These are phyloP conservation scores for Stenopsyche tienmushanensis DNA, from an alignment of 1,140 invertebrate species.

Conservation along the genomic window DNA sequence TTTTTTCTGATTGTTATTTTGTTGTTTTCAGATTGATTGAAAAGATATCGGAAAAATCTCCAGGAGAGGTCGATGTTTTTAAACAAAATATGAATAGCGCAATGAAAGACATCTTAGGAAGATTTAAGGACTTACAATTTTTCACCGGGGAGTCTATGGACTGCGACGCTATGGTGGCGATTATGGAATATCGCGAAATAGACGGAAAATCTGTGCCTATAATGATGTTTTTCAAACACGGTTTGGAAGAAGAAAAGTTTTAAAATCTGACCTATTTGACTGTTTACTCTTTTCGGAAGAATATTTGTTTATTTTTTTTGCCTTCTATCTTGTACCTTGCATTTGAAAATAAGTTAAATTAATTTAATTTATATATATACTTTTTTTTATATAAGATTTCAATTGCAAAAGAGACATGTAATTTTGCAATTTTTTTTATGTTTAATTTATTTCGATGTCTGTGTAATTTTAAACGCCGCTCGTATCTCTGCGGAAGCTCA, in stretches of 20 bases:
- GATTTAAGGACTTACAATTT: slow-evolving; percentile 93
- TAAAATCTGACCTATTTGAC: too few species aligned
- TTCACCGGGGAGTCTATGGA: slow-evolving; percentile 96
- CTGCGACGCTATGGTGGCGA: slow-evolving; percentile 87
- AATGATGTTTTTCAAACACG: slow-evolving; percentile 95
- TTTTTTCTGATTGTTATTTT: not conserved
- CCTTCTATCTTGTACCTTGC: too few species aligned
- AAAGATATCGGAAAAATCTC: slow-evolving; percentile 76
- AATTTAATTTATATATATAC: too few species aligned
- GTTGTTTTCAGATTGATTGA: slow-evolving; percentile 68
- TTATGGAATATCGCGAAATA: slow-evolving; percentile 91
- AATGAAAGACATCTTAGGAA: slow-evolving; percentile 88
- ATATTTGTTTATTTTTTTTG: too few species aligned
- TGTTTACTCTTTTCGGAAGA: too few species aligned
- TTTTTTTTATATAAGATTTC: too few species aligned
- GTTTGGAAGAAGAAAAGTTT: slow-evolving; percentile 91
- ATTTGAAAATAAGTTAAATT: too few species aligned
- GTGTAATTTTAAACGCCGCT: too few species aligned
- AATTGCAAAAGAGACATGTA: too few species aligned
- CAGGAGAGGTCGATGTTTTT: slow-evolving; percentile 83
- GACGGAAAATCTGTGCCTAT: slow-evolving; percentile 79
- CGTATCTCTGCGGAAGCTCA: too few species aligned
- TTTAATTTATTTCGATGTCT: too few species aligned
- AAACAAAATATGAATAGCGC: slow-evolving; percentile 94
- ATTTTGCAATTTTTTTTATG: too few species aligned